Base-by-base conservation (phyloP, 2,797 vertebrate genomes). In the Craterocephalus amniculus region DNA sequence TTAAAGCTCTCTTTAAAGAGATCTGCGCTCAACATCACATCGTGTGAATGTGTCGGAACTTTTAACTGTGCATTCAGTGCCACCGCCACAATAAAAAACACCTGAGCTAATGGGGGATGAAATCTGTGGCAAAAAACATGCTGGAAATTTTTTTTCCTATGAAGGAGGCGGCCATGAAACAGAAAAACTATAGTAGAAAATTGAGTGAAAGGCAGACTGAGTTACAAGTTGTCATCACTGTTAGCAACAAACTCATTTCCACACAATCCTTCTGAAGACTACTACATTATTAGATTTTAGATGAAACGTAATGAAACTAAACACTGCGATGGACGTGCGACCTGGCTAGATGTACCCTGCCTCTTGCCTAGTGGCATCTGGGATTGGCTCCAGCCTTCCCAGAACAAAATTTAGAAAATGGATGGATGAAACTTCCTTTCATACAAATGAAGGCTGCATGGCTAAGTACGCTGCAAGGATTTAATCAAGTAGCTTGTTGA, bases 71-170 rank as follows among this genome's bases (percentile, higher is more conserved):
- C 43, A 20, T 45, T 20, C 40, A 45, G 14, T 45, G 40, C 4
- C n/a, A 20, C 16, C 27, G 62, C 35, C 58, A 59, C 58, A 75
- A 54, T 63, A 62, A 77, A 61, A 68, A 80, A 65, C 55, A 69
- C 54, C 72, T 58, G 77, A 79, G 70, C 40, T 54, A 80, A 77
- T 75, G 65, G 80, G 59, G 60, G 45, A 54, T 62, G 59, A 72
- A 66, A 63, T 56, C 38, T 61, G 31, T 63, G 77, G 67, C 66
- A 32, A 78, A 69, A 59, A 59, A n/a, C 55, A 36, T 14, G 16
- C 51, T 35, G 51, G 20, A 65, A 22, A 24, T 57, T 60, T 27
- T 54, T 2, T 45, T 10, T 63, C 27, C 43, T 1, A 61, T 14
- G 72, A 65, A 52, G n/a, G 43, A 13, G 14, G 36, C 35, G 72